phyloP scores from a whole-genome alignment of 1,140 invertebrate genomes.

The Anastrepha obliqua region DNA sequence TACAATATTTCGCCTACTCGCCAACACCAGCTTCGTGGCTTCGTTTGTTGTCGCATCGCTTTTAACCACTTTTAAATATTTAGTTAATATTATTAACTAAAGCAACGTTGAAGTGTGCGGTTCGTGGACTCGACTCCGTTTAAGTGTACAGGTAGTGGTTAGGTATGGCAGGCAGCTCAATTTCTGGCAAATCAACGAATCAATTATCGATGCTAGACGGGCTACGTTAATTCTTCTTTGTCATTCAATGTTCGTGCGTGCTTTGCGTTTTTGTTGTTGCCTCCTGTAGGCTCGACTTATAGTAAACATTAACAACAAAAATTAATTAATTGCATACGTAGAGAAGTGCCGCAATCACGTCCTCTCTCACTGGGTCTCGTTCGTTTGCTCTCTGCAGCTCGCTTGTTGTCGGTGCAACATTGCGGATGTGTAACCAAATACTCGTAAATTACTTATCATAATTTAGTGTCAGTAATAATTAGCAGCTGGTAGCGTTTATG shows the following conservation, averaged over 20 bases:
- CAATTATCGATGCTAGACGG: background rate
- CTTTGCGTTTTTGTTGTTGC: background rate
- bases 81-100: constrained; percentile 59
- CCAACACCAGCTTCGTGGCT: constrained; percentile 10
- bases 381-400: no score
- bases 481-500: background rate
- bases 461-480: constrained; percentile 1
- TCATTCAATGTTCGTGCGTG: background rate
- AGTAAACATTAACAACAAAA: no score
- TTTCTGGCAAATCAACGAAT: no score
- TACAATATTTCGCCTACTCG: background rate
- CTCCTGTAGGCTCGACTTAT: no score
- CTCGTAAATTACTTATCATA: background rate
- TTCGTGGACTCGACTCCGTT: constrained; percentile 2
- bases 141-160: no score
- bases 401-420: background rate
- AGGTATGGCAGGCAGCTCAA: background rate
- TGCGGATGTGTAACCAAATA: constrained; percentile 30
- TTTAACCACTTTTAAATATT: constrained; percentile 40
- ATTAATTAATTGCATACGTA: background rate
- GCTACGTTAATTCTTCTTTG: background rate
- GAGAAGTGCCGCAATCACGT: background rate
- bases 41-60: constrained; percentile 1
- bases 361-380: background rate
- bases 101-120: constrained; percentile 55